These are phyloP conservation scores for Ceratina calcarata DNA, from an alignment of 1,140 invertebrate species.

Conservation along the genomic window DNA sequence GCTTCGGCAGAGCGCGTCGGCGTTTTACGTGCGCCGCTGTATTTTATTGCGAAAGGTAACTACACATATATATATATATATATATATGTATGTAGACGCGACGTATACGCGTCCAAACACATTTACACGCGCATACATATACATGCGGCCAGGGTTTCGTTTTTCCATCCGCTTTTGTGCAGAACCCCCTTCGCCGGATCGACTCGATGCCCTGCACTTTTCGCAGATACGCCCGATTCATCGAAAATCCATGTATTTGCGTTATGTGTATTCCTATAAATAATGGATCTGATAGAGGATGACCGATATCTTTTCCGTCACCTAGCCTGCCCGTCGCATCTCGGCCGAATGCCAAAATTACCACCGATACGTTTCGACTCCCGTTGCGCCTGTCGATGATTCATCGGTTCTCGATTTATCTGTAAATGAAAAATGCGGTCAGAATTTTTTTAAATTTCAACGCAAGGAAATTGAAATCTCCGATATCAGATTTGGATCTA, in stretches of 20 bases:
- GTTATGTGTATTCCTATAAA: constrained; percentile 55
- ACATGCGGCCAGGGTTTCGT: constrained; percentile 47
- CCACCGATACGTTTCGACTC: not conserved
- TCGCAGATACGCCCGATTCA: constrained; percentile 55
- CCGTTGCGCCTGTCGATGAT: not conserved
- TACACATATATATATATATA: constrained; percentile 39
- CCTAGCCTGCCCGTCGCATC: no score
- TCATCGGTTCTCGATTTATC: not conserved
- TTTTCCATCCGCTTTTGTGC: constrained; percentile 66
- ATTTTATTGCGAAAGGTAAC: constrained; percentile 61
- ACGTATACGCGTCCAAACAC: not conserved
- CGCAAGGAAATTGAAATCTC: no score
- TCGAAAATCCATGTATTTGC: constrained; percentile 55
- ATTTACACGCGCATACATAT: constrained; percentile 34
- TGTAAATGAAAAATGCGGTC: no score
- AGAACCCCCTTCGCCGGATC: constrained; percentile 54
- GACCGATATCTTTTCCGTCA: constrained; percentile 33
- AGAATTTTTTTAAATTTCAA: no score
- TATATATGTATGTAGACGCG: not conserved
- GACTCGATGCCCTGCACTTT: constrained; percentile 57
- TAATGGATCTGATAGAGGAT: constrained; percentile 58
- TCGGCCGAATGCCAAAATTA: not conserved
- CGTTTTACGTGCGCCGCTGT: constrained; percentile 60
- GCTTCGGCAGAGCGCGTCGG: constrained; percentile 55
- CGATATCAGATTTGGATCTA: no score